phyloP scores from a whole-genome alignment of 2,113 vertebrate species.

The Neotragus pygmaeus region DNA sequence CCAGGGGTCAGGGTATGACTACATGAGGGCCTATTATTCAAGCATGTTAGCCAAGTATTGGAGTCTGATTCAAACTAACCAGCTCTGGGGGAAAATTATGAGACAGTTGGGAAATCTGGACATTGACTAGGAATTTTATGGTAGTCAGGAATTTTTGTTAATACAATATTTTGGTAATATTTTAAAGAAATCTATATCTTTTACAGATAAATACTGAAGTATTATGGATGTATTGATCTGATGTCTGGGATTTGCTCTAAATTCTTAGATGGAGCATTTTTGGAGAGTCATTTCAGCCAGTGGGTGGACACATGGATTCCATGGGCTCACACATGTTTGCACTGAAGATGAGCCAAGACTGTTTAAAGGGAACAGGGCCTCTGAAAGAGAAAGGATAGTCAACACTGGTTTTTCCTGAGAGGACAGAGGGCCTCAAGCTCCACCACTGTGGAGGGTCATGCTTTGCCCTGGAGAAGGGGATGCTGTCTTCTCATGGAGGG shows the following conservation, averaged over 20 bases:
- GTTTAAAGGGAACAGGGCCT: background rate
- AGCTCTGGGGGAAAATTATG: background rate
- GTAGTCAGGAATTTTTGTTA: background rate
- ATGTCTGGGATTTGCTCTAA: background rate
- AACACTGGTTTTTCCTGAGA: background rate
- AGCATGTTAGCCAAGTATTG: background rate
- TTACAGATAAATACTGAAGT: background rate
- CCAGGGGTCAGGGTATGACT: background rate
- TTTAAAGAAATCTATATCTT: background rate
- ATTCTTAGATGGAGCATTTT: background rate
- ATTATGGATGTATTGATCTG: background rate
- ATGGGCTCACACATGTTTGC: too few relatives aligned
- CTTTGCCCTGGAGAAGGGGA: background rate
- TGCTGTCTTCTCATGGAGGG: background rate
- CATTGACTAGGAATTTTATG: background rate
- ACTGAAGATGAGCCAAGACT: background rate
- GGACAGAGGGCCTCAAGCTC: background rate
- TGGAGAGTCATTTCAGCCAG: background rate
- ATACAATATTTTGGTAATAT: background rate
- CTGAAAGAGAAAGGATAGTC: background rate
- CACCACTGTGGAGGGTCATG: background rate
- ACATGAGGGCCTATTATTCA: background rate
- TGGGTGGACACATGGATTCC: background rate
- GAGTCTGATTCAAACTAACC: background rate
- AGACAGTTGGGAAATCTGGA: background rate